Conservation (phyloP, 2,888 invertebrate genomes). For the Tridacna crocea region DNA sequence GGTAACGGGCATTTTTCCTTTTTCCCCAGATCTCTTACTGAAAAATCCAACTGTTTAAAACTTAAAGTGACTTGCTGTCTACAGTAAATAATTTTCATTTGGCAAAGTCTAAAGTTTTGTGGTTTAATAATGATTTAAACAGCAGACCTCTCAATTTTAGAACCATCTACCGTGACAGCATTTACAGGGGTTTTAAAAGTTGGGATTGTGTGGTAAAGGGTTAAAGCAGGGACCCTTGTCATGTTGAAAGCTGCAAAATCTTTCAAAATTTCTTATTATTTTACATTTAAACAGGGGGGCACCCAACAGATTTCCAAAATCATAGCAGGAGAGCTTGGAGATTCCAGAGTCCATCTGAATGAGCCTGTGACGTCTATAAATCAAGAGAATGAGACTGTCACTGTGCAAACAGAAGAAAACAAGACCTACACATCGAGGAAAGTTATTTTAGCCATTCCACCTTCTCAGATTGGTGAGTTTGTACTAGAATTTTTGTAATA, state of each 20-base stretch:
- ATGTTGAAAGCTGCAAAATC: not conserved
- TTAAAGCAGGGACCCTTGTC: not conserved
- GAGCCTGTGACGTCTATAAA: conserved; percentile 73
- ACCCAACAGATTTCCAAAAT: conserved; percentile 78
- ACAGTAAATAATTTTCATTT: not conserved
- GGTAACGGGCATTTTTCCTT: not conserved
- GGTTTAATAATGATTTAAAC: too few species aligned
- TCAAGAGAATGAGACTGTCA: conserved; percentile 75
- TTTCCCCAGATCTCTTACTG: not conserved
- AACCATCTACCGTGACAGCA: too few species aligned
- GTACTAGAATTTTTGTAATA: not conserved
- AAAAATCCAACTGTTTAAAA: not conserved
- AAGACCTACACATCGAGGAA: conserved; percentile 73
- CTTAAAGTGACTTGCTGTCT: not conserved
- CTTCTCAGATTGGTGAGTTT: conserved; percentile 71
- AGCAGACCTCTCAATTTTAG: too few species aligned
- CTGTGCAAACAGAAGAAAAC: conserved; percentile 69
- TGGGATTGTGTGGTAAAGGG: not conserved
- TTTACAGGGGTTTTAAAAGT: too few species aligned
- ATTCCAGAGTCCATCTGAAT: conserved; percentile 66
- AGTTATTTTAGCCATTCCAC: conserved; percentile 80
- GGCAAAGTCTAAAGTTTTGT: not conserved
- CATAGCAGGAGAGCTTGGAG: conserved; percentile 72
- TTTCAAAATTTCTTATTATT: not conserved
- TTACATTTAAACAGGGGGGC: conserved; percentile 76